Evolutionary conservation across 2,888 invertebrate species (phyloP).

Genomic region (Tetramorium bicarinatum): DNA sequence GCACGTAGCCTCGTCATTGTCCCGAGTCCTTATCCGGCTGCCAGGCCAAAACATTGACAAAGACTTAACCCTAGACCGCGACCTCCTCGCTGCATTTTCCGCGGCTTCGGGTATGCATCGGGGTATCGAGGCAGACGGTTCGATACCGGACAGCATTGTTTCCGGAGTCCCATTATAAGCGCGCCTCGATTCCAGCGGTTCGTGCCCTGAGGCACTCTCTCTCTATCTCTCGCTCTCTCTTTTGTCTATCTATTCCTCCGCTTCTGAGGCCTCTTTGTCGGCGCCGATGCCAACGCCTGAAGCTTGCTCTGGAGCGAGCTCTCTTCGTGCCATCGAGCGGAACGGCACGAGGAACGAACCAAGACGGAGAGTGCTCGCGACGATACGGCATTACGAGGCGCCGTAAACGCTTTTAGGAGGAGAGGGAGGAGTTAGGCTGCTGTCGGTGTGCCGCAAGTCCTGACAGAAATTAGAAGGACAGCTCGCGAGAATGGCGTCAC

Average conservation of each 20-base stretch:
- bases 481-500: conserved; percentile 58
- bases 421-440: conserved; percentile 58
- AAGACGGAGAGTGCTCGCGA: conserved; percentile 43
- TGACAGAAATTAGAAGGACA: conserved; percentile 68
- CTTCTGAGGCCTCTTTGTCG: conserved; percentile 65
- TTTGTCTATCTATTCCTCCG: not conserved
- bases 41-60: conserved; percentile 27
- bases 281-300: conserved; percentile 34
- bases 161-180: conserved; percentile 80
- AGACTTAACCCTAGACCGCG: conserved; percentile 33
- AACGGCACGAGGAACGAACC: conserved; percentile 23
- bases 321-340: conserved; percentile 54
- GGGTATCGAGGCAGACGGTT: conserved; percentile 66
- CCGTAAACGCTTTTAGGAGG: conserved; percentile 62
- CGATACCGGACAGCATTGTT: conserved; percentile 80
- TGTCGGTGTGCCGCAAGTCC: conserved; percentile 34
- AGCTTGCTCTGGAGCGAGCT: conserved; percentile 54
- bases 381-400: conserved; percentile 60
- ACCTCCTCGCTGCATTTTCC: conserved; percentile 39
- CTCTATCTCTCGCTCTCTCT: not conserved
- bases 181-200: conserved; percentile 65
- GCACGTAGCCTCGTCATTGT: not conserved
- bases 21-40: conserved; percentile 5
- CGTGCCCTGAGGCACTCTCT: conserved; percentile 33
- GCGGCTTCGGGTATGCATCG: conserved; percentile 31